These are phyloP conservation scores for Camponotus fellah DNA, from an alignment of 2,888 invertebrate species.

Conservation along the genomic window DNA sequence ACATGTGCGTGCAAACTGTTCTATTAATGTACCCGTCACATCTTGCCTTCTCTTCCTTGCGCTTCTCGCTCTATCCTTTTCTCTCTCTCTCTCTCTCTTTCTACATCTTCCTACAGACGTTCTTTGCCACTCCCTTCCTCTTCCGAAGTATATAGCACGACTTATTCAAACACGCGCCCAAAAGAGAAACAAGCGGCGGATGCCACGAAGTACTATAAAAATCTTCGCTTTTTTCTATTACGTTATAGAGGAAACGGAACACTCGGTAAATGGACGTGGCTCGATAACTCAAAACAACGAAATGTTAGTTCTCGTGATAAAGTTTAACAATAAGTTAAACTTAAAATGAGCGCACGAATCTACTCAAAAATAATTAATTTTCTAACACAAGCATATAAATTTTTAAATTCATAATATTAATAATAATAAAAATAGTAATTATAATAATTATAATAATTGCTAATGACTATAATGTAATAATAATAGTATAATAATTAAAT, in stretches of 20 bases:
- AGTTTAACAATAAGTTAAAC: not conserved
- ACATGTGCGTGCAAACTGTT: slow-evolving; percentile 78
- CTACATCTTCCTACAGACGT: slow-evolving; percentile 24
- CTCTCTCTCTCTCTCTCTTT: slow-evolving; percentile 31
- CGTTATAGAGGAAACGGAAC: slow-evolving; percentile 62
- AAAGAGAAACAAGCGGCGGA: slow-evolving; percentile 64
- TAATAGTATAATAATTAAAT: slow-evolving; percentile 3
- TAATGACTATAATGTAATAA: not conserved
- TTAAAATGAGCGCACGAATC: not conserved
- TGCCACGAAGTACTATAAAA: slow-evolving; percentile 44
- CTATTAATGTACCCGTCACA: slow-evolving; percentile 78
- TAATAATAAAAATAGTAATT: not conserved
- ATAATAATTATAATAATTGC: not conserved
- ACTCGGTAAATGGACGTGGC: slow-evolving; percentile 67
- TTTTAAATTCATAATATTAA: slow-evolving; percentile 1
- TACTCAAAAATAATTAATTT: slow-evolving; percentile 6
- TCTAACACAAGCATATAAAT: not conserved
- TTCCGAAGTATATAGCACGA: slow-evolving; percentile 55
- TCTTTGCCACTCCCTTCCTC: slow-evolving; percentile 29
- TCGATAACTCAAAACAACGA: slow-evolving; percentile 31
- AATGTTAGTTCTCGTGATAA: not conserved
- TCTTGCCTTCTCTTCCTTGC: slow-evolving; percentile 58
- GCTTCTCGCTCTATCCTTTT: slow-evolving; percentile 55
- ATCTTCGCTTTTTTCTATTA: slow-evolving; percentile 60
- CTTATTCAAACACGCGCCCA: slow-evolving; percentile 69